Conservation (phyloP, 2,113 vertebrate genomes). For the Periophthalmus modestus region DNA sequence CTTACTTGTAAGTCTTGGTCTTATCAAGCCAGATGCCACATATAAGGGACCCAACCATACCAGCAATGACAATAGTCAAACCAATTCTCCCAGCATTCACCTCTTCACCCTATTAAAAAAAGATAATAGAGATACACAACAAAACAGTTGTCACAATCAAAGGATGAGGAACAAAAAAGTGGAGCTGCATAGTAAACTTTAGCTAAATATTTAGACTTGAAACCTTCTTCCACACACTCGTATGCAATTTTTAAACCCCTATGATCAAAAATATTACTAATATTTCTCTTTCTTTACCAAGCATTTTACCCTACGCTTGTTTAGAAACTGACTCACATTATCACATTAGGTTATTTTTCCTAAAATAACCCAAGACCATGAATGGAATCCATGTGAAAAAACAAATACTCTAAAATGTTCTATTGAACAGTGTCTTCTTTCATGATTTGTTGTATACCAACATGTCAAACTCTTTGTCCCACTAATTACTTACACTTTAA, state of each 20-base stretch:
- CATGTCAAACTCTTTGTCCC: too few relatives aligned
- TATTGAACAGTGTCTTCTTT: too few relatives aligned
- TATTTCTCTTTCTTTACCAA: not conserved
- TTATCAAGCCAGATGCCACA: constrained; percentile 95
- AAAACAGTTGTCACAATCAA: not conserved
- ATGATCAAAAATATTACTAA: not conserved
- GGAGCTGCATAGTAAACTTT: not conserved
- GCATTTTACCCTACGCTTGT: not conserved
- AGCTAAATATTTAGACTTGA: not conserved
- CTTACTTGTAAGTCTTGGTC: constrained; percentile 97
- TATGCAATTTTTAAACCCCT: too few relatives aligned
- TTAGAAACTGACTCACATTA: not conserved
- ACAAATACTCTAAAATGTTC: not conserved
- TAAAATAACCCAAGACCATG: not conserved
- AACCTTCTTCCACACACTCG: not conserved
- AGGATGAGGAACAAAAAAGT: not conserved
- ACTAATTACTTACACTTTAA: too few relatives aligned
- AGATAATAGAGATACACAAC: not conserved
- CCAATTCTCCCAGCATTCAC: constrained; percentile 96
- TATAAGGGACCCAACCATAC: constrained; percentile 90
- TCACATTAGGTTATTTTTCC: not conserved
- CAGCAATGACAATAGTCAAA: constrained; percentile 88
- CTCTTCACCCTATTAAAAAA: constrained; percentile 86
- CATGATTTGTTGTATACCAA: too few relatives aligned
- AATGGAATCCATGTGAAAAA: not conserved